phyloP scores from a whole-genome alignment of 2,797 vertebrate species.

The Rhinophrynus dorsalis region DNA sequence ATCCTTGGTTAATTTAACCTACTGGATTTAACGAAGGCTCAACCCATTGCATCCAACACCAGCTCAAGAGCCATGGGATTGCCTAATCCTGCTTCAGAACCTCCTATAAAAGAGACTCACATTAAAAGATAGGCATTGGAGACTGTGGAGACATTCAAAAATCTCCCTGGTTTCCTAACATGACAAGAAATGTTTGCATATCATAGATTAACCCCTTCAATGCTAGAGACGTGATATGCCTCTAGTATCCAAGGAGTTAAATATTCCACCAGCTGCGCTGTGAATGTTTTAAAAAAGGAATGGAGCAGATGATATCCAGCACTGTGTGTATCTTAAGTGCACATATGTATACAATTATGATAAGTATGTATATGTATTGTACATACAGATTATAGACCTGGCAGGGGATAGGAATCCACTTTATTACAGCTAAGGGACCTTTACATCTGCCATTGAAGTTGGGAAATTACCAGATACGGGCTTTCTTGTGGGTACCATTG shows the following conservation, averaged over 20 bases:
- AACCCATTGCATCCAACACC: too few species aligned
- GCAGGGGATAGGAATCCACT: neutral
- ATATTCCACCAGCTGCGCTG: neutral
- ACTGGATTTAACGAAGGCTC: too few species aligned
- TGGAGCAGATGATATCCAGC: neutral
- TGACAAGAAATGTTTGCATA: too few species aligned
- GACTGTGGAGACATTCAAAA: too few species aligned
- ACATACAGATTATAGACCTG: neutral
- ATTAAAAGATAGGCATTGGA: too few species aligned
- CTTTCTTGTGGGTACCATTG: neutral
- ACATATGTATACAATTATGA: slow-evolving; percentile 1
- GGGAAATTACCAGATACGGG: neutral
- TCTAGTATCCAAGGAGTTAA: neutral
- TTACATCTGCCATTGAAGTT: neutral
- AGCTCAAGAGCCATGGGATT: too few species aligned
- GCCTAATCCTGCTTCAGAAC: too few species aligned
- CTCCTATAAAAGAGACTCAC: too few species aligned
- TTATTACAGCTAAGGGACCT: neutral
- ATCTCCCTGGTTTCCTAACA: too few species aligned
- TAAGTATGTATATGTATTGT: slow-evolving; percentile 9
- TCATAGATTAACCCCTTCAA: too few species aligned
- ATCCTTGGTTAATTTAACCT: too few species aligned
- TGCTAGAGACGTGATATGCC: too few species aligned
- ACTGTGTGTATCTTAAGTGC: neutral
- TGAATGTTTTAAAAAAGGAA: neutral